Base-by-base conservation (phyloP, 1,140 invertebrate genomes). In the Ctenoplectra terminalis region DNA sequence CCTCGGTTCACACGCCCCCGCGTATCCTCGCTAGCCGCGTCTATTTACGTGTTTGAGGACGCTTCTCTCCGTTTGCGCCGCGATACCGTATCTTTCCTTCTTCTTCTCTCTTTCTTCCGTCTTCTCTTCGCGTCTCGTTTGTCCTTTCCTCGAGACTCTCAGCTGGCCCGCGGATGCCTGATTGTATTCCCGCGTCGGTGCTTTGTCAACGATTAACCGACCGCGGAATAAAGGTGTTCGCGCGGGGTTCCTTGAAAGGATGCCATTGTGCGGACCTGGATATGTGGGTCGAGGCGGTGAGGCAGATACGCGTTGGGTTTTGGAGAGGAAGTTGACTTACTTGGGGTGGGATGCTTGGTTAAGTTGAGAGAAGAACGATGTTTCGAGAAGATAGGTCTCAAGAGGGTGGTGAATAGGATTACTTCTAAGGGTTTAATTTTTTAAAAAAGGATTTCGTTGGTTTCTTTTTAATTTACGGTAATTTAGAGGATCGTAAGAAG, bases 1-100 rank as follows among this genome's bases (percentile, higher is more conserved):
- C 58, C 88, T 60, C 50, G 70, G 80, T 91, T 91, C 90, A 84
- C 90, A 91, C 90, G 89, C 85, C 86, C 80, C 75, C 89, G 72
- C 89, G n/a, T n/a, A 79, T 88, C 84, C 83, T 84, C 54, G 56
- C 52, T 17, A 11, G 46, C 58, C 29, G 81, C 72, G 76, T 84
- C 82, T 84, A 84, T 87, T 87, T 87, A 87, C 85, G 86, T 58
- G 82, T 60, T 85, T 84, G 26, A 76, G 34, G 63, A 56, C 64
- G 58, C 61, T 52, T 64, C 67, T 29, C 60, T 34, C 0, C 48
- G 48, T 31, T n/a, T 54, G 23, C 20, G 23, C 56, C 6, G 9
- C 26, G 20, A 29, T 58, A 26, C 56, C 31, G 29, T 29, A 11
- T n/a, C n/a, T n/a, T 26, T n/a, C n/a, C 26, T 31, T 58, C 23